Percentiles rank a stretch among this genome's conserved stretches.
phyloP scores from a whole-genome alignment of 2,113 vertebrate species.

The Epinephelus fuscoguttatus region DNA sequence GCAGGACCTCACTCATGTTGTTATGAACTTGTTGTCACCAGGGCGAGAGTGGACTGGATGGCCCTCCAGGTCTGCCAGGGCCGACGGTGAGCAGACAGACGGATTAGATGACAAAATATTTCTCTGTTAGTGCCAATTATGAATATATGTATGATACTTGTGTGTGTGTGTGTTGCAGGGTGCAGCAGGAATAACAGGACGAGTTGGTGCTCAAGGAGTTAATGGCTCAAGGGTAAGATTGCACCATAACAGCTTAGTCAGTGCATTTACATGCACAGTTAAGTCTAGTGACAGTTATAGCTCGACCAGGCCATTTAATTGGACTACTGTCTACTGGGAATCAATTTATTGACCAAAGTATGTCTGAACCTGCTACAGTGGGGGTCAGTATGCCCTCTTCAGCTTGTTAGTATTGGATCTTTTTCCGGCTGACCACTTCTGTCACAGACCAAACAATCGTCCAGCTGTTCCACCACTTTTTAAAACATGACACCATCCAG shows the following conservation, averaged over 20 bases:
- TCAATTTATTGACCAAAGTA: no score
- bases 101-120: not conserved
- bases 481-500: no score
- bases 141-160: not conserved
- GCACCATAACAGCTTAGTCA: not conserved
- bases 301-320: not conserved
- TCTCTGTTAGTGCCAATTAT: not conserved
- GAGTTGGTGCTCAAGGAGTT: constrained; percentile 82
- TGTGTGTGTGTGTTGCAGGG: constrained; percentile 79
- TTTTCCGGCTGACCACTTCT: no score
- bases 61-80: constrained; percentile 83
- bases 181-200: constrained; percentile 82
- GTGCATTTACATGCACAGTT: no score
- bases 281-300: no score
- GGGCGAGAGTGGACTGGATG: constrained; percentile 87
- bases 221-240: constrained; percentile 88
- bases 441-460: no score
- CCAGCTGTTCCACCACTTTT: no score
- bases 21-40: constrained; percentile 60
- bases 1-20: not conserved
- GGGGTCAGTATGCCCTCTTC: no score
- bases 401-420: no score
- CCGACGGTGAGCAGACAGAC: constrained; percentile 79
- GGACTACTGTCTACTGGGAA: no score
- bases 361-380: no score